These are phyloP conservation scores for Pluvianellus socialis DNA, from an alignment of 2,113 vertebrate species.

Conservation along the genomic window DNA sequence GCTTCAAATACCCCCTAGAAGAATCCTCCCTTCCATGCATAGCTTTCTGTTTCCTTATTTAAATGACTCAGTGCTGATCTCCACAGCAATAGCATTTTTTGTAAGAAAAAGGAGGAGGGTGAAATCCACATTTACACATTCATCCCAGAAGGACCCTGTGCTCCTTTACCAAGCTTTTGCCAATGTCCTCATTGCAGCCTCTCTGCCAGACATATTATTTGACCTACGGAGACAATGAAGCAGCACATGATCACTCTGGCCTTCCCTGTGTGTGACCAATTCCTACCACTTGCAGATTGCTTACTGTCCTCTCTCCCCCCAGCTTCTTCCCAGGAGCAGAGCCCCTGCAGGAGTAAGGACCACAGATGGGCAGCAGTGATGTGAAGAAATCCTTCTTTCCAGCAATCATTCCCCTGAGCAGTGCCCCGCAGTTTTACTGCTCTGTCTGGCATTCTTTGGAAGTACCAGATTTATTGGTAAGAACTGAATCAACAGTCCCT, in stretches of 20 bases:
- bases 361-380: not conserved
- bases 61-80: not conserved
- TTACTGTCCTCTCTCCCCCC: not conserved
- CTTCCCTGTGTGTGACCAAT: not conserved
- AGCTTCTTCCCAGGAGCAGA: not conserved
- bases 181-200: not conserved
- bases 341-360: not conserved
- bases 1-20: not conserved
- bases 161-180: not conserved
- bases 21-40: not conserved
- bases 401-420: not conserved
- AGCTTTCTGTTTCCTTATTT: not conserved
- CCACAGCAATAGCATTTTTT: not conserved
- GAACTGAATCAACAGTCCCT: not conserved
- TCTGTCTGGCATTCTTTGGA: not conserved
- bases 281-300: not conserved
- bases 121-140: not conserved
- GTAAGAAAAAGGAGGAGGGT: not conserved
- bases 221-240: not conserved
- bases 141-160: not conserved
- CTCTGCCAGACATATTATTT: not conserved
- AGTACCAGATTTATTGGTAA: not conserved
- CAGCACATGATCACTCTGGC: not conserved
- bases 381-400: not conserved
- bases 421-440: not conserved